phyloP scores from a whole-genome alignment of 23 tunicate species.

The Ciona savignyi region DNA sequence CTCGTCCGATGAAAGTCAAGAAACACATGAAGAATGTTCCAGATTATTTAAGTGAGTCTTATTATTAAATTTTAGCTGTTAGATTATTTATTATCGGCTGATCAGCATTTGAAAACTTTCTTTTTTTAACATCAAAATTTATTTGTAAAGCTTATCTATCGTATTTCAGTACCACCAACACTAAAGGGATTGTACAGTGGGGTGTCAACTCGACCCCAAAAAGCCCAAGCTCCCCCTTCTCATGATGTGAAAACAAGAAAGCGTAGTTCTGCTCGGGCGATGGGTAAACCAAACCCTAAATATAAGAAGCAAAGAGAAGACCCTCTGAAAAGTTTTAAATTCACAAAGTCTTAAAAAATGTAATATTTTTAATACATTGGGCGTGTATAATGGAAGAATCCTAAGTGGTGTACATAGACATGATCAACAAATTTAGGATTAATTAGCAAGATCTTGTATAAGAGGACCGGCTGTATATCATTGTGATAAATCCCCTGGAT shows the following conservation, averaged over 20 bases:
- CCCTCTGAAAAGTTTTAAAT: conserved; percentile 61
- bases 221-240: not conserved
- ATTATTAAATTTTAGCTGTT: not conserved
- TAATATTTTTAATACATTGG: too few relatives aligned
- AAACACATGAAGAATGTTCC: conserved; percentile 86
- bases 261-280: too few relatives aligned
- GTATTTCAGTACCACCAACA: conserved; percentile 8
- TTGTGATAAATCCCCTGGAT: too few relatives aligned
- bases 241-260: not conserved
- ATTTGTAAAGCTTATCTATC: not conserved
- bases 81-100: too few relatives aligned
- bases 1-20: conserved; percentile 45
- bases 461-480: too few relatives aligned
- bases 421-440: too few relatives aligned
- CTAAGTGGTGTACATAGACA: too few relatives aligned
- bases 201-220: not conserved
- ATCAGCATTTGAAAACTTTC: too few relatives aligned
- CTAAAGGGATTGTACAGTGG: conserved; percentile 11
- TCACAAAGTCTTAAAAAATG: too few relatives aligned
- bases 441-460: too few relatives aligned
- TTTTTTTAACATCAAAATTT: not conserved
- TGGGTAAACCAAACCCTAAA: conserved; percentile 40
- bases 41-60: conserved; percentile 63
- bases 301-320: conserved; percentile 45
- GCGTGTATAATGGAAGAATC: too few relatives aligned